Evolutionary conservation across 2,888 invertebrate genomes (phyloP), one percentile per base, ranked within the genome.

Genomic region (Acrobasis suavella): DNA sequence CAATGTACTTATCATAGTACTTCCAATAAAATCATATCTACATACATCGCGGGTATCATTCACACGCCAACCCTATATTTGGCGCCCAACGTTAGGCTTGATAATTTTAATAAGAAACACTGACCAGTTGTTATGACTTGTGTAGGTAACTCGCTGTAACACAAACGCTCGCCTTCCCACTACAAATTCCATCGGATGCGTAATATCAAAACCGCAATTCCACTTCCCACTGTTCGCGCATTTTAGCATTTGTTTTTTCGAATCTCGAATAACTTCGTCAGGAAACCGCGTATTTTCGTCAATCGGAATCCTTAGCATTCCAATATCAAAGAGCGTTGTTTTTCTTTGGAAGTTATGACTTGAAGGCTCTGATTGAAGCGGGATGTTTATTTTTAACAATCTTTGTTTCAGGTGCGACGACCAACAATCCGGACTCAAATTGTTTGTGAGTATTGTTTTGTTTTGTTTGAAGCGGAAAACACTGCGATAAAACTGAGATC

Each of bases 211-310:
- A 12, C 39, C 37, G 17, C 51, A 17, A 14, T 52, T 32, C 32
- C 14, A 12, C 51, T 50, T 32, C 50, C 14, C 16, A 15, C 51
- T 3, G 22, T 32, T 32, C 17, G 14, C 51, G n/a, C 54, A 56
- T 56, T 56, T 56, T 17, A 56, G 17, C 56, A 14, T 56, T 56
- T 56, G 46, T 56, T 56, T 39, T 17, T 42, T 46, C 56, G 17
- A 56, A 22, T 42, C 9, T 22, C 17, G 14, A 42, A 42, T 42
- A 46, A 56, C 17, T 42, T 39, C 39, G 54, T 38, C 55, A 9
- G 38, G 38, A 16, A 38, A 42, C 38, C 51, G 32, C 32, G 14
- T 46, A 22, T 42, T 56, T 38, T 46, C 17, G 17, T 5, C 9
- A 22, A 42, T 56, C 56, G 9, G 55, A 55, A 39, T 17, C 42